A percentile compares a stretch with the other conserved stretches of the same genome.
These are phyloP conservation scores for Chromis chromis DNA, from an alignment of 2,797 vertebrate genomes.

Conservation along the genomic window DNA sequence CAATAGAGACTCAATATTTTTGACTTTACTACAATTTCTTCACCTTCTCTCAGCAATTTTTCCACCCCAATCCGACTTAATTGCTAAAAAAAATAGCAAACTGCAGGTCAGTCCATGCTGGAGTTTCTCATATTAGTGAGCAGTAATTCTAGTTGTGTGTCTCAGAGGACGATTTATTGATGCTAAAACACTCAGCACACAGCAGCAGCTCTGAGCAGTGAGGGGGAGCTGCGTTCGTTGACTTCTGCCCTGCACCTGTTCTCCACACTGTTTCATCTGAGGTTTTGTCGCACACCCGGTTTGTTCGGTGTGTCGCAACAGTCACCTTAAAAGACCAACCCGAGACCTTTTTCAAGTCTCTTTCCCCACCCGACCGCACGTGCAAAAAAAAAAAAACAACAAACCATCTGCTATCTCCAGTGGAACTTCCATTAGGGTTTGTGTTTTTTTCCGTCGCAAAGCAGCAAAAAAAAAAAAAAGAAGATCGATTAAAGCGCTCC, in stretches of 20 bases:
- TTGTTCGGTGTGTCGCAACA: constrained; percentile 72
- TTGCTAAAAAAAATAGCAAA: neutral
- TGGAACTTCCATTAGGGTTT: constrained; percentile 62
- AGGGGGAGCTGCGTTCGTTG: constrained; percentile 68
- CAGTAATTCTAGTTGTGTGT: constrained; percentile 27
- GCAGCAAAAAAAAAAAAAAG: neutral
- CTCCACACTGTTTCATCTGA: constrained; percentile 64
- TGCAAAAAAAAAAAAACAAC: neutral
- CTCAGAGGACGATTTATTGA: constrained; percentile 45
- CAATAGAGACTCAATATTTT: no score
- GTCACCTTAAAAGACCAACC: constrained; percentile 71
- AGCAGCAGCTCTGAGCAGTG: neutral
- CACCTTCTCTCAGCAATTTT: no score
- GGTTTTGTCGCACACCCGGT: constrained; percentile 39
- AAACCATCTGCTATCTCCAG: constrained; percentile 59
- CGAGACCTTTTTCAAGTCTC: constrained; percentile 48
- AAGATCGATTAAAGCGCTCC: neutral
- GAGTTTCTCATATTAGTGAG: constrained; percentile 24
- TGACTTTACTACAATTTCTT: no score
- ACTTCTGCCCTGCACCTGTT: constrained; percentile 73
- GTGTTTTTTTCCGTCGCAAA: constrained; percentile 29
- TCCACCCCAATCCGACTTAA: neutral
- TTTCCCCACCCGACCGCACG: constrained; percentile 31
- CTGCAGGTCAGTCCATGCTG: neutral
- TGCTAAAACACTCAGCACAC: constrained; percentile 41